Conservation (phyloP, 1,140 invertebrate species). For the Papilio machaon region DNA sequence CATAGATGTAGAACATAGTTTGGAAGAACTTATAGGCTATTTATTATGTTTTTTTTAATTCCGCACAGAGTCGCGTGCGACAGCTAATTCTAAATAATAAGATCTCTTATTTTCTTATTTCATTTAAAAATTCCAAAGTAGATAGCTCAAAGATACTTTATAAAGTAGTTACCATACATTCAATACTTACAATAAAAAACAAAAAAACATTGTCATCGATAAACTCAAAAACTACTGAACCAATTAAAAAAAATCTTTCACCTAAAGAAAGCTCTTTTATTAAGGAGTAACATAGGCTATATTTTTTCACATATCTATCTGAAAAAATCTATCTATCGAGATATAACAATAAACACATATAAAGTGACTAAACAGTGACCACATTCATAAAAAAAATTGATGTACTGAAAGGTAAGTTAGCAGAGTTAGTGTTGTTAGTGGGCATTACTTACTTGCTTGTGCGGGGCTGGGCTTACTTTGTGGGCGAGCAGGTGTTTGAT, state of each 20-base stretch:
- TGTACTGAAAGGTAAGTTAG: neutral
- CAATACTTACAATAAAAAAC: neutral
- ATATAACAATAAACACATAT: neutral
- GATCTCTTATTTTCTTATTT: neutral
- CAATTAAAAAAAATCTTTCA: neutral
- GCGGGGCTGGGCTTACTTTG: slow-evolving; percentile 78
- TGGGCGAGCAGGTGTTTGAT: slow-evolving; percentile 80
- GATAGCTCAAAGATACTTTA: too few species aligned
- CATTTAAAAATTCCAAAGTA: too few species aligned
- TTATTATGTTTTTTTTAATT: too few species aligned
- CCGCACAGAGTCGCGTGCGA: too few species aligned
- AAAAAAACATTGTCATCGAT: neutral
- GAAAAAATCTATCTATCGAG: neutral
- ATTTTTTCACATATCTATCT: neutral
- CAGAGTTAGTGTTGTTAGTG: slow-evolving; percentile 74
- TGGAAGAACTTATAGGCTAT: too few species aligned
- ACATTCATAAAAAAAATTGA: neutral
- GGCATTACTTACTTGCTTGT: slow-evolving; percentile 71
- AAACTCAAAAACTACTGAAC: neutral
- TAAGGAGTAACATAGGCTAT: too few species aligned
- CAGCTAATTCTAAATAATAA: neutral
- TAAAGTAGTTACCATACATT: neutral
- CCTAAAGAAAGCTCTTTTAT: neutral
- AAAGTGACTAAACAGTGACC: neutral
- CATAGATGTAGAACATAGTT: too few species aligned